Conservation (phyloP, 2,888 invertebrate species). For the Chloroclystis v-ata region DNA sequence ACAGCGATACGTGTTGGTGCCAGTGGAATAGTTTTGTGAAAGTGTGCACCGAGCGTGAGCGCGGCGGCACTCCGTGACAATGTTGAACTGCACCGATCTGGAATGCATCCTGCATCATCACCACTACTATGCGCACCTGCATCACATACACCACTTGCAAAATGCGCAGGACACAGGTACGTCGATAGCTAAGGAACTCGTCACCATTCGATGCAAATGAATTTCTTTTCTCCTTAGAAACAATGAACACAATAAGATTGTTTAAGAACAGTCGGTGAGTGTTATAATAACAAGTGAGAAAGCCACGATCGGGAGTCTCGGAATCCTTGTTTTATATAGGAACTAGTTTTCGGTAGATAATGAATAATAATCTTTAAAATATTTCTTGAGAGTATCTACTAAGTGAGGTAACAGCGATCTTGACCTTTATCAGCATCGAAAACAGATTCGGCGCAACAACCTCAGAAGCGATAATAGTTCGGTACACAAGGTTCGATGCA, state of each 20-base stretch:
- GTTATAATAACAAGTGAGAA: slow-evolving; percentile 60
- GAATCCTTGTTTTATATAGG: slow-evolving; percentile 43
- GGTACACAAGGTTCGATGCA: slow-evolving; percentile 53
- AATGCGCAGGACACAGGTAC: slow-evolving; percentile 81
- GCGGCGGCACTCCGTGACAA: slow-evolving; percentile 69
- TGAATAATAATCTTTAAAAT: slow-evolving; percentile 30
- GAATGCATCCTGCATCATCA: slow-evolving; percentile 87
- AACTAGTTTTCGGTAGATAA: slow-evolving; percentile 30
- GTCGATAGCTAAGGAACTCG: slow-evolving; percentile 30
- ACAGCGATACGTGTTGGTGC: slow-evolving; percentile 68
- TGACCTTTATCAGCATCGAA: slow-evolving; percentile 59
- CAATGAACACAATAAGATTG: slow-evolving; percentile 62
- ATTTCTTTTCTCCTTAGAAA: slow-evolving; percentile 44
- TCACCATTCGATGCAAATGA: slow-evolving; percentile 33
- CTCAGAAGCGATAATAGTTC: slow-evolving; percentile 45
- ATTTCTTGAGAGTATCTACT: slow-evolving; percentile 34
- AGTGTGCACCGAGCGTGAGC: slow-evolving; percentile 72
- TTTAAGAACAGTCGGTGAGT: slow-evolving; percentile 55
- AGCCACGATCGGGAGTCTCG: slow-evolving; percentile 36
- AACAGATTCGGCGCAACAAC: slow-evolving; percentile 45
- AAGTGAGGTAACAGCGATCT: slow-evolving; percentile 42
- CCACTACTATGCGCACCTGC: slow-evolving; percentile 85
- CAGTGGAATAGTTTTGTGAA: slow-evolving; percentile 76
- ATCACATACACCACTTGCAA: slow-evolving; percentile 83
- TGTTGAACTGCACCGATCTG: slow-evolving; percentile 88